A percentile compares a stretch with the other conserved stretches of the same genome.
Evolutionary conservation across 2,888 invertebrate species (phyloP).

Genomic region (Diarsia rubi): DNA sequence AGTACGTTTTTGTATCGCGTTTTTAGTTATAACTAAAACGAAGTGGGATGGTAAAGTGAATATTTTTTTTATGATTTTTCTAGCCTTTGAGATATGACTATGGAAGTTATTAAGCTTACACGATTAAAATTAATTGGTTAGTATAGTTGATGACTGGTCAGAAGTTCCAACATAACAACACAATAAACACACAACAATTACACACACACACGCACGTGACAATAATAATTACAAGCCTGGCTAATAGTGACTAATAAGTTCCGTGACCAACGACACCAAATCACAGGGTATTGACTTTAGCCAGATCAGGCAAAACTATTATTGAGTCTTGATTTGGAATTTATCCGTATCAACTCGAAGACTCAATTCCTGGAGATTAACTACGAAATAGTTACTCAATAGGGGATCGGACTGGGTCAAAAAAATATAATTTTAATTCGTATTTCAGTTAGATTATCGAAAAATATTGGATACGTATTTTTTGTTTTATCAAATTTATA

Average conservation of each 20-base stretch:
- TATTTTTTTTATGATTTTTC: constrained; percentile 1
- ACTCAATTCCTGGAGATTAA: neutral
- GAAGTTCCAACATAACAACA: too few relatives aligned
- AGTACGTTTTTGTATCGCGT: constrained; percentile 28
- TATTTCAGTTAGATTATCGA: too few relatives aligned
- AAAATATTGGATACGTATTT: too few relatives aligned
- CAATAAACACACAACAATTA: too few relatives aligned
- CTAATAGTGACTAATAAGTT: neutral
- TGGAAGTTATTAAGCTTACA: neutral
- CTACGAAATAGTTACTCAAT: too few relatives aligned
- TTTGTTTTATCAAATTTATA: too few relatives aligned
- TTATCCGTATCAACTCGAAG: neutral
- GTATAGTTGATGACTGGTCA: neutral
- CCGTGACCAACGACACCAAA: neutral
- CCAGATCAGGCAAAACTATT: neutral
- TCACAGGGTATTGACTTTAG: neutral
- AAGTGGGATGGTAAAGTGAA: neutral
- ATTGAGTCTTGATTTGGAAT: neutral
- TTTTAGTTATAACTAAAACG: constrained; percentile 30
- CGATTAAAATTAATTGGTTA: neutral
- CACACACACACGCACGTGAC: too few relatives aligned
- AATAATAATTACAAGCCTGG: neutral
- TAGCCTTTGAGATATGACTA: neutral
- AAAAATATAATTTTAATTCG: too few relatives aligned
- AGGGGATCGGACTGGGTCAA: too few relatives aligned